Base-by-base conservation (phyloP, 2,888 invertebrate genomes). In the Eurytoma adleriae region DNA sequence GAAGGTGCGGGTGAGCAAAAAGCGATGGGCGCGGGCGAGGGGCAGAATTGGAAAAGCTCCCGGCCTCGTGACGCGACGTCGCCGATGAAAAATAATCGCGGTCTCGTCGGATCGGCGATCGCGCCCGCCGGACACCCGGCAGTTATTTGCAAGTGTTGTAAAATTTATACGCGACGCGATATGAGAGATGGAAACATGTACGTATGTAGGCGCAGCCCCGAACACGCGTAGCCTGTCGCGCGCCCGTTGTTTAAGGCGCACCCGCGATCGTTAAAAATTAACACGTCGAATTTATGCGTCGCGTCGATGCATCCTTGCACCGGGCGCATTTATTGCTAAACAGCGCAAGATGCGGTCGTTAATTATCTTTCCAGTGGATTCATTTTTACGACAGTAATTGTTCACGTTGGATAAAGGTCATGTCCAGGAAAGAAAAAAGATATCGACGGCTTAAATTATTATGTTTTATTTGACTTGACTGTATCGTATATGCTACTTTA, bases 81-180 rank as follows among this genome's bases (percentile, higher is more conserved):
- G 61, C 54, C 61, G 69, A 61, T 76, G 69, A 76, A 69, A 69
- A 76, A 76, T 68, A 78, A 78, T 67, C 57, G 67, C 24, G 72
- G 48, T 79, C 81, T 82, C 83, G 84, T 84, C 84, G 84, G 81
- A 84, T 84, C 85, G 84, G 85, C 86, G 85, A 87, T 87, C 85
- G 84, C 7, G 81, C 76, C 85, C 83, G 84, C 85, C 84, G 85
- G 84, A 40, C 40, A 48, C 12, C 82, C 83, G 82, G 84, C 85
- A 86, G 86, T 88, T 87, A 87, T 86, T 88, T 85, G 86, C 86
- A 87, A 87, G 85, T 87, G 87, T 85, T 85, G 86, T 85, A 86
- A 73, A 87, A 88, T 88, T 88, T 88, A 87, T 87, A 86, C 83
- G 85, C 83, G 83, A 83, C 83, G 83, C 85, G 69, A 86, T 86